Conservation (phyloP, 2,797 vertebrate genomes). For the Cyprinella venusta region DNA sequence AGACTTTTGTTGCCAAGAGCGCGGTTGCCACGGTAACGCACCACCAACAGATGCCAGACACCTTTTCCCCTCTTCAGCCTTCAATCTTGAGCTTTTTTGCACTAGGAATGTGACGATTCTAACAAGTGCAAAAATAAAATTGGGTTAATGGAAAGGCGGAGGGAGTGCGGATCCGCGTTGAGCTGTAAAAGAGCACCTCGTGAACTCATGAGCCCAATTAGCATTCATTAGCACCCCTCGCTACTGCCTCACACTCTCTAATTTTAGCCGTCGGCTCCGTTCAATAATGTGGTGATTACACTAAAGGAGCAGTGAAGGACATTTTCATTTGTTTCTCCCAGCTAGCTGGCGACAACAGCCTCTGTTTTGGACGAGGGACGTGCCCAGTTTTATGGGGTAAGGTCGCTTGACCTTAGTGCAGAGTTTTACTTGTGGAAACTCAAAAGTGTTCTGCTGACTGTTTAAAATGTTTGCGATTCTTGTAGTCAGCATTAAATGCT, state of each 20-base stretch:
- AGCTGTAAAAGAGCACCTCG: conserved; percentile 60
- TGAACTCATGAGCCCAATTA: conserved; percentile 68
- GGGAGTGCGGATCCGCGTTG: conserved; percentile 47
- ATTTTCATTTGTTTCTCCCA: conserved; percentile 9
- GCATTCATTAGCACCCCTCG: conserved; percentile 63
- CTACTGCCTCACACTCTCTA: not conserved
- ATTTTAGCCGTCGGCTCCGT: conserved; percentile 14
- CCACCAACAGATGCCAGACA: conserved; percentile 77
- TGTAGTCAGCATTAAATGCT: conserved; percentile 25
- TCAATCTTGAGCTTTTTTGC: conserved; percentile 58
- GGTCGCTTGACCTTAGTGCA: not conserved
- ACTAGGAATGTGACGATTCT: conserved; percentile 61
- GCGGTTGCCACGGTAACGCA: conserved; percentile 82
- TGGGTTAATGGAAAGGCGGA: conserved; percentile 37
- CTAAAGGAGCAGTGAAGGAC: conserved; percentile 25
- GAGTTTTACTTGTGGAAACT: not conserved
- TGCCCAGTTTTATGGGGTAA: not conserved
- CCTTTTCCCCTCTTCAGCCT: conserved; percentile 55
- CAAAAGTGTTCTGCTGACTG: conserved; percentile 19
- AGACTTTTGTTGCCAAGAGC: conserved; percentile 67
- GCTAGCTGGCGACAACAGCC: not conserved
- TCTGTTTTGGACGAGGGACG: not conserved
- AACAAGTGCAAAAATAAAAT: conserved; percentile 58
- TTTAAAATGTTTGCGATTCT: conserved; percentile 49
- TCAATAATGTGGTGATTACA: conserved; percentile 11